A percentile compares a stretch with the other conserved stretches of the same genome.
Evolutionary conservation across 2,113 vertebrate species (phyloP).

Genomic region (Rutilus rutilus): DNA sequence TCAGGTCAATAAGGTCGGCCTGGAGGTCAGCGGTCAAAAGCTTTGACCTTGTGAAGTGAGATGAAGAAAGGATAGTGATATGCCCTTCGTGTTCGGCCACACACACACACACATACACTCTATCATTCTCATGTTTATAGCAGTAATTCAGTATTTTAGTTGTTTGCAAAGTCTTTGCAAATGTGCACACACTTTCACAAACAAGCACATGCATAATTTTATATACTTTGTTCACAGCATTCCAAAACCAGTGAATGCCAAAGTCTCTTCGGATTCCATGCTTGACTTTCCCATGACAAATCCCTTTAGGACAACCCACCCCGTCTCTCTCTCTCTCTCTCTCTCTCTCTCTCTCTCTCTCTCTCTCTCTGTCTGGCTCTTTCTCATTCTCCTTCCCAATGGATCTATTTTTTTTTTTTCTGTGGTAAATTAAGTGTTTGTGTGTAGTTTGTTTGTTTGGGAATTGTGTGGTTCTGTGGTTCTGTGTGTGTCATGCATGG

Average conservation of each 20-base stretch:
- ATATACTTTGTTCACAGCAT: neutral
- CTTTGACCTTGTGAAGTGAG: conserved; percentile 40
- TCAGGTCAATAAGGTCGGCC: conserved; percentile 46
- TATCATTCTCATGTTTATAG: neutral
- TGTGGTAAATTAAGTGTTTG: neutral
- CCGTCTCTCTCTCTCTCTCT: neutral
- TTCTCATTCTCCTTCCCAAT: conserved; percentile 25
- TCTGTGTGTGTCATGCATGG: neutral
- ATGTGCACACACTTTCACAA: neutral
- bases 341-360: no score
- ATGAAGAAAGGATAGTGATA: conserved; percentile 36
- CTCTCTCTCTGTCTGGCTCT: neutral
- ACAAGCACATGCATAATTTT: neutral
- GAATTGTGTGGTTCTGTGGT: conserved; percentile 8
- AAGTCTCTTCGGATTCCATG: conserved; percentile 45
- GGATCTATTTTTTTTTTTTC: neutral
- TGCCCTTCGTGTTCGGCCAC: conserved; percentile 13
- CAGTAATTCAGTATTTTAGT: neutral
- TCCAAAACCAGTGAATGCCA: conserved; percentile 20
- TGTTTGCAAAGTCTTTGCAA: neutral
- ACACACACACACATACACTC: conserved; percentile 1
- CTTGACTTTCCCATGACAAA: conserved; percentile 59
- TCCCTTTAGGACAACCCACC: conserved; percentile 36
- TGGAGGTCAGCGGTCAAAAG: conserved; percentile 41
- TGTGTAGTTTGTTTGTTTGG: conserved; percentile 5